phyloP scores from a whole-genome alignment of 1,140 invertebrate genomes.

The Zaprionus lachaisei region DNA sequence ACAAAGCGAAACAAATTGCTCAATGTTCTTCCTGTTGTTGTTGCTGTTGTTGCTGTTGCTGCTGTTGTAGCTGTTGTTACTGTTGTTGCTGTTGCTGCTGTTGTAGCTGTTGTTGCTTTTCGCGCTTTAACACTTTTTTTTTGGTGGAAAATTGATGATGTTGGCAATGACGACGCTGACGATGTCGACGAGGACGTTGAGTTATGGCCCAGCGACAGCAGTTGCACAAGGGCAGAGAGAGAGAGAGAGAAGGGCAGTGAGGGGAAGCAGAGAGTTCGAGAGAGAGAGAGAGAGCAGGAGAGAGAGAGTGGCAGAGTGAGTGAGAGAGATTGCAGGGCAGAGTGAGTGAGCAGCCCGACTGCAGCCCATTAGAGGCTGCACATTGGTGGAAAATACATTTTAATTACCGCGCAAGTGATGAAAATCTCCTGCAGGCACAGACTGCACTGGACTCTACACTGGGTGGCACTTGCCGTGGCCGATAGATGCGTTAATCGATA shows the following conservation, averaged over 20 bases:
- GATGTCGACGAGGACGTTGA: conserved; percentile 57
- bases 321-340: not conserved
- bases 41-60: conserved; percentile 15
- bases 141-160: conserved; percentile 68
- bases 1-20: conserved; percentile 80
- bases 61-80: conserved; percentile 2
- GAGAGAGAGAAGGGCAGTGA: not conserved
- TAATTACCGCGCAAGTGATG: conserved; percentile 73
- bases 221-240: conserved; percentile 38
- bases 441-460: conserved; percentile 17
- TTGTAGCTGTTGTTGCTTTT: not conserved
- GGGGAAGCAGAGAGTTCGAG: not conserved
- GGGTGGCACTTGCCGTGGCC: not conserved
- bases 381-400: conserved; percentile 74
- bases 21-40: conserved; percentile 49
- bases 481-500: conserved; percentile 73
- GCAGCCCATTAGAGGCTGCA: conserved; percentile 49
- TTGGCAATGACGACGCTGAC: conserved; percentile 38
- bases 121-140: no score
- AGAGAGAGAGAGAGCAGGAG: conserved; percentile 2
- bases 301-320: no score
- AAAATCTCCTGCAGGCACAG: conserved; percentile 56
- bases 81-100: conserved; percentile 14
- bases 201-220: conserved; percentile 60
- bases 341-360: conserved; percentile 61